Evolutionary conservation across 2,888 invertebrate genomes (phyloP).

Genomic region (Camptogramma bilineatum): DNA sequence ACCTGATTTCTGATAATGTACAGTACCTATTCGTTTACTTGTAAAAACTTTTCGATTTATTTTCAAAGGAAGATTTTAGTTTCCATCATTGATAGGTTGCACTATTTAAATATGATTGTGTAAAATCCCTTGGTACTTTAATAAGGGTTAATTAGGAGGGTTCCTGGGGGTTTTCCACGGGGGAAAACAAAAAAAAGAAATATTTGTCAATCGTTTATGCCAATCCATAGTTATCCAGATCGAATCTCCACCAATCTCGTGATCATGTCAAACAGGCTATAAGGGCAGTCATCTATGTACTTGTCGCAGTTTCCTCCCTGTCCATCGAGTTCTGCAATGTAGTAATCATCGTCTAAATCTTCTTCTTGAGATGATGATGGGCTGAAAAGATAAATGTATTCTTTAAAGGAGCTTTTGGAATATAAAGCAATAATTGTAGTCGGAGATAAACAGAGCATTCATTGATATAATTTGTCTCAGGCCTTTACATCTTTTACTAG

Average conservation of each 20-base stretch:
- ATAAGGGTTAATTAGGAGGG: too few species aligned
- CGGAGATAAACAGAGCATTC: too few species aligned
- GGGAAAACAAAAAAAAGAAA: neutral
- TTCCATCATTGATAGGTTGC: too few species aligned
- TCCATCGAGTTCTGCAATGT: conserved; percentile 85
- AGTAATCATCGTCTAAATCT: conserved; percentile 82
- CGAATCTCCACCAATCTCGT: conserved; percentile 70
- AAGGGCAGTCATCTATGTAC: conserved; percentile 84
- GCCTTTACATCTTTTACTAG: too few species aligned
- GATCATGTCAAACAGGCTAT: conserved; percentile 87
- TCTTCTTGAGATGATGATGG: conserved; percentile 87
- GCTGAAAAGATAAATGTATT: conserved; percentile 68
- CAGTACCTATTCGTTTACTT: too few species aligned
- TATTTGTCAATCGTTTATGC: conserved; percentile 16
- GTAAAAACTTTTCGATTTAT: too few species aligned
- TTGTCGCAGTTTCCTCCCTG: conserved; percentile 82
- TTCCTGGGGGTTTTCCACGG: neutral
- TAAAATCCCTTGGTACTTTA: too few species aligned
- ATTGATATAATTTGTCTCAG: too few species aligned
- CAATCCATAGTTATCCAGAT: conserved; percentile 27
- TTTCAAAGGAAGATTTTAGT: too few species aligned
- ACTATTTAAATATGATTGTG: too few species aligned
- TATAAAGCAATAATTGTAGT: too few species aligned
- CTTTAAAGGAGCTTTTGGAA: neutral
- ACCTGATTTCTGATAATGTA: too few species aligned